phyloP scores from a whole-genome alignment of 2,888 invertebrate species.

The Notodonta dromedarius region DNA sequence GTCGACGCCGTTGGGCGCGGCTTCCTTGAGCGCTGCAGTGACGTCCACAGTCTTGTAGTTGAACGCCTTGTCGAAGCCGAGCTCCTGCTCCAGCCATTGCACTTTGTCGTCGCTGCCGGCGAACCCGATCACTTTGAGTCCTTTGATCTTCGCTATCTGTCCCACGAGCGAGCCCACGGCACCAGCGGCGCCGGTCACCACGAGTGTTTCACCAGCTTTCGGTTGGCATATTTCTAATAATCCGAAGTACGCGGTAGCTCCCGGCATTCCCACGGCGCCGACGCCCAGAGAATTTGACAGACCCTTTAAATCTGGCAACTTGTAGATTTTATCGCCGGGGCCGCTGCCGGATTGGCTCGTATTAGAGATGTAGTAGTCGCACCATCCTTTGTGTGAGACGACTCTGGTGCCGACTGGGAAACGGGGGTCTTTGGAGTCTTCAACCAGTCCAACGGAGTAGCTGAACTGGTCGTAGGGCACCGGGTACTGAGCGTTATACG shows the following conservation, averaged over 20 bases:
- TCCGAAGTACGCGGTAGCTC: conserved; percentile 90
- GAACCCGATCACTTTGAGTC: conserved; percentile 86
- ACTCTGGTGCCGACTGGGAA: conserved; percentile 86
- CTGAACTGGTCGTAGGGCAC: conserved; percentile 57
- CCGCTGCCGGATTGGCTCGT: conserved; percentile 28
- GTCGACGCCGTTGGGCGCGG: conserved; percentile 86
- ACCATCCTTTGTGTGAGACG: conserved; percentile 74
- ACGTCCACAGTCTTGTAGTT: conserved; percentile 86
- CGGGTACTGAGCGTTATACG: conserved; percentile 32
- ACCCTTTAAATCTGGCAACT: conserved; percentile 82
- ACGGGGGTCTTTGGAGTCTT: conserved; percentile 84
- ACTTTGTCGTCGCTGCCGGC: conserved; percentile 76
- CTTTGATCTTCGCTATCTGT: conserved; percentile 90
- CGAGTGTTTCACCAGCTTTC: conserved; percentile 88
- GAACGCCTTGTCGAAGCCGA: conserved; percentile 87
- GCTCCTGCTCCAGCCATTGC: conserved; percentile 80
- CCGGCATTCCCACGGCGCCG: conserved; percentile 88
- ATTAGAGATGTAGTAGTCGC: conserved; percentile 37
- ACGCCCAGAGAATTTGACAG: conserved; percentile 82
- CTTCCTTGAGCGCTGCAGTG: conserved; percentile 77
- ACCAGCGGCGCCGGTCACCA: conserved; percentile 89
- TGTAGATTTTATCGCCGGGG: conserved; percentile 42
- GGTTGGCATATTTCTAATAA: conserved; percentile 88
- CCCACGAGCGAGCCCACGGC: conserved; percentile 90
- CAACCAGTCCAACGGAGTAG: conserved; percentile 65